phyloP scores from a whole-genome alignment of 2,888 invertebrate species.

The Bhutanitis thaidina region DNA sequence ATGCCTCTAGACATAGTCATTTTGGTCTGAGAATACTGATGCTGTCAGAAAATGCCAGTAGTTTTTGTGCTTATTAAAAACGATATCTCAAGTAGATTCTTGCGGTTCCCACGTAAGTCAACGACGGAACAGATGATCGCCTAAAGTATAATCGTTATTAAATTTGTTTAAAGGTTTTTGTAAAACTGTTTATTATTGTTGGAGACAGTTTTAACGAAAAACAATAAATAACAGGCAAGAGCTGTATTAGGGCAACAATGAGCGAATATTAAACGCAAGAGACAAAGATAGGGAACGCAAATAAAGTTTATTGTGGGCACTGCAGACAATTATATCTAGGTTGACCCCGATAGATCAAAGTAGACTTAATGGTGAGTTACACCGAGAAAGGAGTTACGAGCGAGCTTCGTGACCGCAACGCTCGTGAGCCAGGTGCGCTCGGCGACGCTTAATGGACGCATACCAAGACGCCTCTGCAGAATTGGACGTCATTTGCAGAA shows the following conservation, averaged over 20 bases:
- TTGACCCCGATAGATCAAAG: constrained; percentile 16
- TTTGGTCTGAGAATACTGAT: too few relatives aligned
- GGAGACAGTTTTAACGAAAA: not conserved
- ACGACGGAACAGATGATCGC: too few relatives aligned
- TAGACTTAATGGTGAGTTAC: constrained; percentile 22
- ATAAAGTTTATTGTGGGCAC: constrained; percentile 7
- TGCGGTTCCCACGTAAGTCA: too few relatives aligned
- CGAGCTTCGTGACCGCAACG: constrained; percentile 57
- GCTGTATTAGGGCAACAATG: constrained; percentile 2
- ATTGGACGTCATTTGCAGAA: constrained; percentile 69
- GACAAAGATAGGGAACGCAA: constrained; percentile 6
- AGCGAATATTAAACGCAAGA: constrained; percentile 5
- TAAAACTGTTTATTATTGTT: too few relatives aligned
- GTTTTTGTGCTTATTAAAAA: too few relatives aligned
- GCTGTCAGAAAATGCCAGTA: too few relatives aligned
- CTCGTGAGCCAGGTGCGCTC: constrained; percentile 71
- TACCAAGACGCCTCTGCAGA: constrained; percentile 65
- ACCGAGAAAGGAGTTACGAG: constrained; percentile 46
- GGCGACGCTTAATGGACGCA: constrained; percentile 68
- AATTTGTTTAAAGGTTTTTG: too few relatives aligned
- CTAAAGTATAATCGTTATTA: too few relatives aligned
- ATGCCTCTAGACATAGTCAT: too few relatives aligned
- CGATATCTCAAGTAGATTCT: too few relatives aligned
- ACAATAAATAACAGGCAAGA: not conserved
- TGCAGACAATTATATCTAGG: not conserved